phyloP scores from a whole-genome alignment of 2,888 invertebrate genomes.

The Parnassius smintheus region DNA sequence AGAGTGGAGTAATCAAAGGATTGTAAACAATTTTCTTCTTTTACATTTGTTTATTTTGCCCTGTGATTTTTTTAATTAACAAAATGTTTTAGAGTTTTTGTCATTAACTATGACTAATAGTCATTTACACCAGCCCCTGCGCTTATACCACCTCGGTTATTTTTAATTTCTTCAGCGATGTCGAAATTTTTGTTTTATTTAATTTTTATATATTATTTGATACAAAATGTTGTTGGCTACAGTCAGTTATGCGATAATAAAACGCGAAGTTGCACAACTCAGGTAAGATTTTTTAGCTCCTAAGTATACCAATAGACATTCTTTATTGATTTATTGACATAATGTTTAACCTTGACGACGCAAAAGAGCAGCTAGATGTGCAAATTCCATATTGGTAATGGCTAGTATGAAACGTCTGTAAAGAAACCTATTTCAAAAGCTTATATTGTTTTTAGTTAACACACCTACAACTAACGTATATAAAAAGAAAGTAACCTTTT shows the following conservation, averaged over 20 bases:
- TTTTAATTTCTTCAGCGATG: slow-evolving; percentile 14
- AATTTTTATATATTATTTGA: slow-evolving; percentile 26
- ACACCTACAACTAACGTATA: no score
- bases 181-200: slow-evolving; percentile 42
- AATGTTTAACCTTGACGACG: slow-evolving; percentile 27
- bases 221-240: slow-evolving; percentile 47
- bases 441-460: no score
- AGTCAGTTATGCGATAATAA: slow-evolving; percentile 54
- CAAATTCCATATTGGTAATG: neutral
- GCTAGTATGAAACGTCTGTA: no score
- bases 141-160: slow-evolving; percentile 9
- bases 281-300: slow-evolving; percentile 47
- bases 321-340: slow-evolving; percentile 41
- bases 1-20: slow-evolving; percentile 6
- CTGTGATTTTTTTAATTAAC: slow-evolving; percentile 11
- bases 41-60: slow-evolving; percentile 16
- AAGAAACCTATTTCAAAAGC: no score
- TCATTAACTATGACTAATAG: slow-evolving; percentile 15
- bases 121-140: slow-evolving; percentile 6
- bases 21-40: slow-evolving; percentile 22
- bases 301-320: neutral
- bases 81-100: slow-evolving; percentile 15
- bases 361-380: slow-evolving; percentile 5
- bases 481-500: no score
- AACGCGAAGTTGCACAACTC: slow-evolving; percentile 61